A percentile compares a stretch with the other conserved stretches of the same genome.
Evolutionary conservation across 2,113 vertebrate genomes (phyloP).

Genomic region (Bos javanicus): DNA sequence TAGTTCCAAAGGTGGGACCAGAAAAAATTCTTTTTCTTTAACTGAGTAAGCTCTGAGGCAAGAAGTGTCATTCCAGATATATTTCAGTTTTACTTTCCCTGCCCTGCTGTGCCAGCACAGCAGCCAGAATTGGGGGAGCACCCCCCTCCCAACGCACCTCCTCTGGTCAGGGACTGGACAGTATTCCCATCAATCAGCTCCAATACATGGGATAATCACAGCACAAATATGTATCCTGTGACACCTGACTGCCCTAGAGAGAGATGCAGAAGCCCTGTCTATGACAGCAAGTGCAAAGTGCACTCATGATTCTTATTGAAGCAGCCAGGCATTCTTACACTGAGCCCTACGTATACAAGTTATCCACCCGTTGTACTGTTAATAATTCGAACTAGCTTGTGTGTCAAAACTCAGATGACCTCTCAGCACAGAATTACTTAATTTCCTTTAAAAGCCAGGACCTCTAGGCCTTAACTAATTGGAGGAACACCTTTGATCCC

Average conservation of each 20-base stretch:
- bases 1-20: neutral
- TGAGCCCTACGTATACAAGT: neutral
- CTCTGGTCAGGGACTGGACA: neutral
- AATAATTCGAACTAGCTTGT: neutral
- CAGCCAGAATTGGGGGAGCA: neutral
- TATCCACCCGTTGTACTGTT: neutral
- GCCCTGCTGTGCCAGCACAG: neutral
- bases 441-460: constrained; percentile 6
- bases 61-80: neutral
- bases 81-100: neutral
- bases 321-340: neutral
- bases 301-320: neutral
- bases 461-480: neutral
- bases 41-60: neutral
- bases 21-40: neutral
- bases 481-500: neutral
- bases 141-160: neutral
- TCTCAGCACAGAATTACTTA: neutral
- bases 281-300: neutral
- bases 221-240: neutral
- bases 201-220: neutral
- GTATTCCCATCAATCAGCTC: neutral
- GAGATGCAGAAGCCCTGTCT: neutral
- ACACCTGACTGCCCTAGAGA: neutral
- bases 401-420: neutral